phyloP scores from a whole-genome alignment of 1,140 invertebrate species.

The Scylla paramamosain region DNA sequence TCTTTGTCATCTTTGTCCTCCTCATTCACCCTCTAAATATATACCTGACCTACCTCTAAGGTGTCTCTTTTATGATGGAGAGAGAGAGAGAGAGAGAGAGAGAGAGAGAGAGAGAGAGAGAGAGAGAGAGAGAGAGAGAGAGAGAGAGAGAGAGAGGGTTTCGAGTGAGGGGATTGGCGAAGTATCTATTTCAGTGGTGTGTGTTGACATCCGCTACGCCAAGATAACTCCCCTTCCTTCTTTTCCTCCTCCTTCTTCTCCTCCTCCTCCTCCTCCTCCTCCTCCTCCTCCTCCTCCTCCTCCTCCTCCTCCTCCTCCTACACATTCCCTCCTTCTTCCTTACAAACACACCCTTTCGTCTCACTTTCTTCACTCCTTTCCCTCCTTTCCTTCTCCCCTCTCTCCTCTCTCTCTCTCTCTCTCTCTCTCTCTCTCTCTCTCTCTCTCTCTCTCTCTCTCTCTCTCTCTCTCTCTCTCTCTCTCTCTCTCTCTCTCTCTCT shows the following conservation, averaged over 20 bases:
- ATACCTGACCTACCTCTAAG: neutral
- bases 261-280: too few species aligned
- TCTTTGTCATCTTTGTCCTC: neutral
- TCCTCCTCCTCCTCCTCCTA: neutral
- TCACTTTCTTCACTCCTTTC: neutral
- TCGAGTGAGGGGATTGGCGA: neutral
- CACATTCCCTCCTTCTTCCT: neutral
- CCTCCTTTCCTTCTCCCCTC: neutral
- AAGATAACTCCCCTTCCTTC: neutral
- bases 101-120: conserved; percentile 19
- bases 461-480: neutral
- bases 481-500: neutral
- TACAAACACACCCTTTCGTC: neutral
- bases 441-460: neutral
- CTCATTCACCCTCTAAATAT: neutral
- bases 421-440: neutral
- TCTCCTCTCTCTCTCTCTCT: neutral
- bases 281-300: neutral
- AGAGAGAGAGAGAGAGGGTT: neutral
- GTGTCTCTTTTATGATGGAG: neutral
- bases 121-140: conserved; percentile 18
- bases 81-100: conserved; percentile 12
- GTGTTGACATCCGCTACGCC: neutral
- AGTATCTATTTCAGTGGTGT: neutral
- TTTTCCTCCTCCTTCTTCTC: neutral